Evolutionary conservation across 2,113 vertebrate genomes (phyloP), one percentile per base, ranked within the genome.

Genomic region (Thunnus maccoyii): DNA sequence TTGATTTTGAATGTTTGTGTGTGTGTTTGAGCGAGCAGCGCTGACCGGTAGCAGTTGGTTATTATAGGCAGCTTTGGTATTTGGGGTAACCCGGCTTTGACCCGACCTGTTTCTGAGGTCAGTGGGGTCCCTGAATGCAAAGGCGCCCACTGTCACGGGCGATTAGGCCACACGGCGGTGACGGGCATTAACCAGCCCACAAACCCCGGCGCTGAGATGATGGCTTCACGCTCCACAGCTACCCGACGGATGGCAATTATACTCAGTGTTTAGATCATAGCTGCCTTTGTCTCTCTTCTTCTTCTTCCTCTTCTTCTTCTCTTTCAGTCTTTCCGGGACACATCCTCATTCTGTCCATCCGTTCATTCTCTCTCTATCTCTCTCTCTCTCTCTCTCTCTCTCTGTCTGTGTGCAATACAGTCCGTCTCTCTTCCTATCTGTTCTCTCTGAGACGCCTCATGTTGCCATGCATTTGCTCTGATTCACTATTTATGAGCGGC

Each of bases 211-310:
- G 12, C 72, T 27, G 54, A 20, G 61, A 46, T 30, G 55, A 76
- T 52, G 79, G 78, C 78, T 85, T 96, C 95, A 94, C 93, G 95
- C 96, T 94, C 94, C 94, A 92, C 80, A 83, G 94, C 84, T 88
- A 89, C 76, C 55, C 67, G 69, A 62, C 87, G 91, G 74, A 82
- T 77, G 80, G 89, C 89, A 95, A 95, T 96, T 94, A 95, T 86
- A 14, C 86, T 87, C 92, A 84, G 92, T 94, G 95, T 96, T 97
- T 95, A 96, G 95, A 96, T 96, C 95, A 97, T 96, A 95, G 96
- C 94, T 76, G 89, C 72, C 68, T 85, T 81, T 77, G 82, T 82
- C 76, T 73, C 54, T 51, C 22, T 4, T 54, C 51, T 64, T 52
- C 16, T n/a, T 41, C 50, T 58, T 30, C 27, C 4, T 30, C 27